Percentiles rank a stretch among this genome's conserved stretches.
Conservation (phyloP, 2,888 invertebrate genomes). For the Pseudeuparius sepicola region DNA sequence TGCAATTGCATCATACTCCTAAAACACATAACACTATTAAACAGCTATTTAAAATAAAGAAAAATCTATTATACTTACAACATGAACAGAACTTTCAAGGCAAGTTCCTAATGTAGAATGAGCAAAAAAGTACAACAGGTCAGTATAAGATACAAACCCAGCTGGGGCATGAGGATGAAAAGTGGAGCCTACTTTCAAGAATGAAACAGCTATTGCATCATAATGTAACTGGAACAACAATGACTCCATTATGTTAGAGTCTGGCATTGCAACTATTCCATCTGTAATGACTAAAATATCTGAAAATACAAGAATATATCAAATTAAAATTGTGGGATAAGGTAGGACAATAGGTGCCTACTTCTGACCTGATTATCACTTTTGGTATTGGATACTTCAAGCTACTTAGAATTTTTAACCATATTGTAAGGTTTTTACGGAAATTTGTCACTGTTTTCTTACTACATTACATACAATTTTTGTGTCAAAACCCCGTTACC, state of each 20-base stretch:
- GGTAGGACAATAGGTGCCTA: no score
- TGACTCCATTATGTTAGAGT: slow-evolving; percentile 61
- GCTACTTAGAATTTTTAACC: no score
- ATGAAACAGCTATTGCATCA: slow-evolving; percentile 63
- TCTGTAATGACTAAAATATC: slow-evolving; percentile 66
- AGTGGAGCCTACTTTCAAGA: slow-evolving; percentile 58
- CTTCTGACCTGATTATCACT: no score
- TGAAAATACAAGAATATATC: slow-evolving; percentile 35
- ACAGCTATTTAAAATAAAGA: neutral
- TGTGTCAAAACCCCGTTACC: no score
- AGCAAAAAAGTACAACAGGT: slow-evolving; percentile 65
- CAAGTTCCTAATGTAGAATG: slow-evolving; percentile 65
- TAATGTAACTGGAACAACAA: slow-evolving; percentile 62
- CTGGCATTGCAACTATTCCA: slow-evolving; percentile 61
- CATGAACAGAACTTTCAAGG: slow-evolving; percentile 46
- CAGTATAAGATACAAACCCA: slow-evolving; percentile 61
- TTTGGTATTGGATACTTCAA: no score
- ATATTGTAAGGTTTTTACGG: no score
- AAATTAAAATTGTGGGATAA: no score
- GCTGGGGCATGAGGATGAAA: slow-evolving; percentile 57
- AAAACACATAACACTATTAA: slow-evolving; percentile 19
- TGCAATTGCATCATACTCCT: slow-evolving; percentile 32
- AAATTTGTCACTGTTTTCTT: no score
- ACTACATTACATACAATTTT: no score
- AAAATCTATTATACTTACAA: slow-evolving; percentile 33